These are phyloP conservation scores for Anseranas semipalmata DNA, from an alignment of 2,113 vertebrate species.

Conservation along the genomic window DNA sequence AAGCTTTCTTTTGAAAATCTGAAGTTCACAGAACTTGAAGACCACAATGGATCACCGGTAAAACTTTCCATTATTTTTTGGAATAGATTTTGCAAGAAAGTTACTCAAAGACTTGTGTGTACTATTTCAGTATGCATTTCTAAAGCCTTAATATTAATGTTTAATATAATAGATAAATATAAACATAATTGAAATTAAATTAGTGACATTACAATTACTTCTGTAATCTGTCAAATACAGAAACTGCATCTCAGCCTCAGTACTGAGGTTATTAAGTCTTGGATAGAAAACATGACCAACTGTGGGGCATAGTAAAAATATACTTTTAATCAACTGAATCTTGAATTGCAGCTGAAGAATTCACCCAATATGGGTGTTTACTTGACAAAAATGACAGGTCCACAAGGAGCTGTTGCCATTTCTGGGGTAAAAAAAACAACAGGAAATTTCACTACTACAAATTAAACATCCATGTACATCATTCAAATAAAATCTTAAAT, in stretches of 20 bases:
- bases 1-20: not conserved
- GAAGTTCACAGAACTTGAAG: not conserved
- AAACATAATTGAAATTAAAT: not conserved
- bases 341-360: conserved; percentile 4
- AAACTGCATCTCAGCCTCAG: not conserved
- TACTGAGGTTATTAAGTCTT: not conserved
- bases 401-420: not conserved
- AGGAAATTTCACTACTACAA: not conserved
- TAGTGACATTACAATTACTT: not conserved
- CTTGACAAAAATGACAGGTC: not conserved
- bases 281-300: not conserved
- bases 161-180: not conserved
- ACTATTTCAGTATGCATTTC: not conserved
- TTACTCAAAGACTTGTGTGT: not conserved
- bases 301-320: not conserved
- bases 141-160: not conserved
- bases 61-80: not conserved
- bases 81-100: not conserved
- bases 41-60: not conserved
- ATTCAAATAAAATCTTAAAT: conserved; percentile 2
- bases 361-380: not conserved
- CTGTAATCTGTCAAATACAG: conserved; percentile 9
- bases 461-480: not conserved
- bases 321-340: not conserved
- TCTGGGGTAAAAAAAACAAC: not conserved